A percentile compares a stretch with the other conserved stretches of the same genome.
Evolutionary conservation across 2,888 invertebrate species (phyloP).

Genomic region (Harpalus rufipes): DNA sequence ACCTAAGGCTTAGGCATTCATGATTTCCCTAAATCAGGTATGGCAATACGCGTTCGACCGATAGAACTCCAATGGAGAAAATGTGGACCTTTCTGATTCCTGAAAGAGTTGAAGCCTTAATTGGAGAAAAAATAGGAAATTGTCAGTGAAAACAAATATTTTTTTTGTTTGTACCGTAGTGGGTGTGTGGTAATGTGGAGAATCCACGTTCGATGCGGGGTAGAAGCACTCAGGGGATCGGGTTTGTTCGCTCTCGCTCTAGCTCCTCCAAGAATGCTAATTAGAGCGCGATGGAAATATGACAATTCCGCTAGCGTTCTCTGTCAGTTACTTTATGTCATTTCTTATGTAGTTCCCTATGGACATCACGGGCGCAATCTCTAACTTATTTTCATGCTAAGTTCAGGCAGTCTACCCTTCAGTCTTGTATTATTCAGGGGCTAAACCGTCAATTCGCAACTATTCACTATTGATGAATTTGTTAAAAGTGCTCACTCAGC

Average conservation of each 20-base stretch:
- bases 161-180: no score
- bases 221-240: conserved; percentile 54
- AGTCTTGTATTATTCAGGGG: conserved; percentile 72
- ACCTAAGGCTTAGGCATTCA: no score
- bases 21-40: no score
- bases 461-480: conserved; percentile 25
- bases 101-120: no score
- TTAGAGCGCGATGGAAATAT: conserved; percentile 75
- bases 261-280: conserved; percentile 74
- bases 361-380: conserved; percentile 73
- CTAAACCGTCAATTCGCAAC: conserved; percentile 3
- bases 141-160: no score
- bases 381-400: conserved; percentile 71
- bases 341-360: conserved; percentile 74
- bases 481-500: conserved; percentile 1
- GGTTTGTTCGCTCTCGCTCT: conserved; percentile 70
- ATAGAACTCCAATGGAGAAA: no score
- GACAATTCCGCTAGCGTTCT: conserved; percentile 74
- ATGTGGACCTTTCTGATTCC: no score
- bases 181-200: not conserved
- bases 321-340: conserved; percentile 74
- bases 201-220: no score
- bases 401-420: conserved; percentile 69
- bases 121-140: no score
- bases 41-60: no score